These are phyloP conservation scores for Protonemura montana DNA, from an alignment of 2,888 invertebrate species.

Conservation along the genomic window DNA sequence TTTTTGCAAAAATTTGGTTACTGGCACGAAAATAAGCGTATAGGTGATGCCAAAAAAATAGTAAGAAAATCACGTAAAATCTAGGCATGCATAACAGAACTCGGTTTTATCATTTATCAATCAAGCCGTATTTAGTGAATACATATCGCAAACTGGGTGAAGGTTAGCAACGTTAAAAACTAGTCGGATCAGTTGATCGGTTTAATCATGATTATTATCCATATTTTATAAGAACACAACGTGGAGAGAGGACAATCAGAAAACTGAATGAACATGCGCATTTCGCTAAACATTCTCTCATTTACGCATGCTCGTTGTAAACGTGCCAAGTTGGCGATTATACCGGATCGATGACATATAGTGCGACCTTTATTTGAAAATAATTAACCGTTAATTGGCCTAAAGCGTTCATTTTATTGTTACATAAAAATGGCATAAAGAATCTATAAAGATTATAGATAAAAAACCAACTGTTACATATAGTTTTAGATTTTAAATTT, in stretches of 20 bases:
- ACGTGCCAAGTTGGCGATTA: neutral
- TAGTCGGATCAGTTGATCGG: neutral
- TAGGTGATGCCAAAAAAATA: no score
- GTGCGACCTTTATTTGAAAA: neutral
- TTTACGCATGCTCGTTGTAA: neutral
- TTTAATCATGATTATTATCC: conserved; percentile 16
- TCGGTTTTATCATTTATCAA: neutral
- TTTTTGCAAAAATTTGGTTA: no score
- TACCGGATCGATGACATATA: neutral
- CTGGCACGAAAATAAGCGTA: neutral
- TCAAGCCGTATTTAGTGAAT: neutral
- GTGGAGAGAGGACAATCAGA: neutral
- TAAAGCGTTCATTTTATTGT: neutral
- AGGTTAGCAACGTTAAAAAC: conserved; percentile 30
- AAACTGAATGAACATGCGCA: neutral
- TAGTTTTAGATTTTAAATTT: neutral
- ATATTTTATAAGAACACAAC: neutral
- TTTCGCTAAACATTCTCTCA: neutral
- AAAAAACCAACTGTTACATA: neutral
- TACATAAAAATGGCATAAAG: neutral
- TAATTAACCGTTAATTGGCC: neutral
- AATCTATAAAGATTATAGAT: neutral
- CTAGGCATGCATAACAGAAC: neutral
- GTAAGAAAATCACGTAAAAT: neutral
- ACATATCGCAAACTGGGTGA: conserved; percentile 25